phyloP scores from a whole-genome alignment of 2,113 vertebrate genomes.

The Bos javanicus region DNA sequence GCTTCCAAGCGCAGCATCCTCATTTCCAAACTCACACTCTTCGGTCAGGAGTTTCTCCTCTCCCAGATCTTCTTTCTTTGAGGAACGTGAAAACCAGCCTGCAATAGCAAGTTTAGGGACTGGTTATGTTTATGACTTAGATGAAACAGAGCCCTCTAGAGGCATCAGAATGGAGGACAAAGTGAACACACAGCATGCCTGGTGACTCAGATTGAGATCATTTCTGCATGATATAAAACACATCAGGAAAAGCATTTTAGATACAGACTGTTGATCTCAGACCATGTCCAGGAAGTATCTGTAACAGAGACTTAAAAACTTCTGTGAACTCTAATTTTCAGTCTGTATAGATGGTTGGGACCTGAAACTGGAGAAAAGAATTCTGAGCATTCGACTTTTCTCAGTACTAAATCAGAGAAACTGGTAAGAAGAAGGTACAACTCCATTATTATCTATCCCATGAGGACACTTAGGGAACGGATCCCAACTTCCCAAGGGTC shows the following conservation, averaged over 20 bases:
- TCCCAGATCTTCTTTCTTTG: neutral
- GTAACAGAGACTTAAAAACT: neutral
- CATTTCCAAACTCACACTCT: neutral
- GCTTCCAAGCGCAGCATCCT: neutral
- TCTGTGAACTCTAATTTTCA: neutral
- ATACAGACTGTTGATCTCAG: neutral
- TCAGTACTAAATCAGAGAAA: neutral
- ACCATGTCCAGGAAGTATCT: neutral
- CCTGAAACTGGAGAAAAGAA: neutral
- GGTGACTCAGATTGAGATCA: neutral
- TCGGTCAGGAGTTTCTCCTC: neutral
- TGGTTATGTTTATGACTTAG: neutral
- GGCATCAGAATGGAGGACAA: neutral
- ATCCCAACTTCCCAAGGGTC: neutral
- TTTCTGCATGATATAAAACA: neutral
- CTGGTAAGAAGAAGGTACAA: neutral
- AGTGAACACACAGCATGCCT: neutral
- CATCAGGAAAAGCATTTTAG: neutral
- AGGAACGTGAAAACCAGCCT: slow-evolving; percentile 17
- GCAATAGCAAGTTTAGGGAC: neutral
- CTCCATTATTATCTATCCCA: neutral
- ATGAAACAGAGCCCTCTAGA: neutral
- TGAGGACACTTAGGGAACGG: neutral
- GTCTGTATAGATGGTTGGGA: neutral
- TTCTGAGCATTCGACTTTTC: neutral